Base-by-base conservation (phyloP, 2,888 invertebrate genomes). In the Epinotia brunnichana region DNA sequence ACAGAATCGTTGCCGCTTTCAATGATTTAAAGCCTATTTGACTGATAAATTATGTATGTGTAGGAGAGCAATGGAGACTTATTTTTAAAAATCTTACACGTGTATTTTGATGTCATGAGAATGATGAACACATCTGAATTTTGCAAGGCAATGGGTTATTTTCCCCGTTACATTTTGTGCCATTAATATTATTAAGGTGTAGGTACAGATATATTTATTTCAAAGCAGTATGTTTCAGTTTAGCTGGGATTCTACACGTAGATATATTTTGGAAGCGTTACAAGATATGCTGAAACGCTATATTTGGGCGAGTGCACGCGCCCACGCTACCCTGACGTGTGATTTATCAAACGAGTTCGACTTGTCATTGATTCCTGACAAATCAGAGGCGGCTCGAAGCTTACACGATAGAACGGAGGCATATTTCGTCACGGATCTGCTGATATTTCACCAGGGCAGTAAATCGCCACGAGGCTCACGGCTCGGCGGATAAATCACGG, bases 401-500 rank as follows among this genome's bases (percentile, higher is more conserved):
- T 79, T 76, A 77, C 74, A 75, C 72, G 80, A 80, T 78, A 78
- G 78, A 79, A 78, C 75, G 76, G 77, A 77, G 76, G 79, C 77
- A 76, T 77, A 76, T 82, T 79, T 83, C 80, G 81, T 90, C 90
- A 92, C 87, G 87, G 88, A 86, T 86, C 83, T 82, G 82, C 83
- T 83, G 87, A 90, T 89, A 89, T 89, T 90, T 90, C 87, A 89
- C 85, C 87, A 83, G 84, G 84, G 79, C 85, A 84, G 87, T 90
- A 91, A 90, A 90, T 89, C 87, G 83, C 80, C 77, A 71, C 76
- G 71, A 60, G 68, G 74, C 73, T 51, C 66, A 21, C 29, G 39
- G 75, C 74, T 68, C 82, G 80, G 84, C 85, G 87, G 89, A 91
- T 92, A 92, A 92, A 91, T 92, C 91, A 91, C 89, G 80, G 73